Base-by-base conservation (phyloP, 2,888 invertebrate genomes). In the Melolontha melolontha region DNA sequence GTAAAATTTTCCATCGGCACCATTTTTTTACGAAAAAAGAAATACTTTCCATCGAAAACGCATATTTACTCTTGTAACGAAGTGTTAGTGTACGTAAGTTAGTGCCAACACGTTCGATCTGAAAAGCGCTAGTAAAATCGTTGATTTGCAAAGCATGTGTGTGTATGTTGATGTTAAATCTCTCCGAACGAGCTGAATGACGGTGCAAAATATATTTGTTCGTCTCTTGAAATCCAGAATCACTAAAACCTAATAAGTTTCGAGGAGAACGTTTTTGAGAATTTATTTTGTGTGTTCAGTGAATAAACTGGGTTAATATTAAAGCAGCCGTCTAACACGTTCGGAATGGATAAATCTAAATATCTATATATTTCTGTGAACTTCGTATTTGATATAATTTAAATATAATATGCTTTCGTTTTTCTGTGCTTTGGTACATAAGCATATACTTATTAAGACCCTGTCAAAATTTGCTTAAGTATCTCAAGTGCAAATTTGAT, bases 151-250 rank as follows among this genome's bases (percentile, higher is more conserved):
- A 52, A 52, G 29, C 51, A 27, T 22, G 27, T 52, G 34, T 34
- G 34, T 52, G 51, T 52, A 52, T 52, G 51, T 52, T 52, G 51
- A 52, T 34, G 51, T 52, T 52, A 52, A 52, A 52, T 52, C 51
- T 52, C 34, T 52, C 51, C 34, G 29, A 52, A 52, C 51, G 51
- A 52, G 51, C 51, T 52, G n/a, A n/a, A n/a, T n/a, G 34, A 52
- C 51, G 29, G 34, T 52, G 51, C 29, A 34, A 52, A 52, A 52
- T 52, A 52, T 52, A 52, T 52, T 52, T 52, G 51, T 34, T 52
- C 51, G 34, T 39, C 51, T 52, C 51, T 34, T 14, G 51, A 52
- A 34, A 14, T 52, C 29, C 7, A 52, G 29, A 52, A 52, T 22
- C 51, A 51, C n/a, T 27, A 22, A 29, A 51, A 51, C 34, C 51